A percentile compares a stretch with the other conserved stretches of the same genome.
phyloP scores from a whole-genome alignment of 2,888 invertebrate species.

The Anagyrus pseudococci region DNA sequence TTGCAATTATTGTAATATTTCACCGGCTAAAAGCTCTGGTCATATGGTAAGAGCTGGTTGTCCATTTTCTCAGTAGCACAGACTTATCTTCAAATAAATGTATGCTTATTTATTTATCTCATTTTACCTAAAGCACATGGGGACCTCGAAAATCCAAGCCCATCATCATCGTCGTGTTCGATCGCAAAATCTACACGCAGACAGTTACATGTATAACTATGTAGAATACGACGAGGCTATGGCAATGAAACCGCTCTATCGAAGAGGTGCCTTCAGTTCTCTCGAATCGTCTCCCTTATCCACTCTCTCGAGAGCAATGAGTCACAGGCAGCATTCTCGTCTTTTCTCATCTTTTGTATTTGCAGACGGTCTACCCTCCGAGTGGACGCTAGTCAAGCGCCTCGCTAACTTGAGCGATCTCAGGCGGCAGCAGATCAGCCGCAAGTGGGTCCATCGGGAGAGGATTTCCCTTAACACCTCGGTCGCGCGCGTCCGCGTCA shows the following conservation, averaged over 20 bases:
- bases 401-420: conserved; percentile 57
- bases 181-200: too few relatives aligned
- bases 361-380: conserved; percentile 56
- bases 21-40: too few relatives aligned
- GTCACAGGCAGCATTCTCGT: not conserved
- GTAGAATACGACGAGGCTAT: too few relatives aligned
- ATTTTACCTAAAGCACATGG: too few relatives aligned
- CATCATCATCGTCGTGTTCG: too few relatives aligned
- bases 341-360: conserved; percentile 42
- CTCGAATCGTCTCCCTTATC: not conserved
- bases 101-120: too few relatives aligned
- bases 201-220: too few relatives aligned
- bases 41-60: too few relatives aligned
- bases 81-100: too few relatives aligned
- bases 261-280: not conserved
- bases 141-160: too few relatives aligned
- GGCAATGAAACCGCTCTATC: not conserved
- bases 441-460: conserved; percentile 56
- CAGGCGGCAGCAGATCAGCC: conserved; percentile 55
- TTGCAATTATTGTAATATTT: too few relatives aligned
- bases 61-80: too few relatives aligned
- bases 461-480: conserved; percentile 41
- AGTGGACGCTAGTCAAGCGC: conserved; percentile 54
- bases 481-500: conserved; percentile 38
- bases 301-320: not conserved